Evolutionary conservation across 2,888 invertebrate genomes (phyloP).

Genomic region (Netelia inedita): DNA sequence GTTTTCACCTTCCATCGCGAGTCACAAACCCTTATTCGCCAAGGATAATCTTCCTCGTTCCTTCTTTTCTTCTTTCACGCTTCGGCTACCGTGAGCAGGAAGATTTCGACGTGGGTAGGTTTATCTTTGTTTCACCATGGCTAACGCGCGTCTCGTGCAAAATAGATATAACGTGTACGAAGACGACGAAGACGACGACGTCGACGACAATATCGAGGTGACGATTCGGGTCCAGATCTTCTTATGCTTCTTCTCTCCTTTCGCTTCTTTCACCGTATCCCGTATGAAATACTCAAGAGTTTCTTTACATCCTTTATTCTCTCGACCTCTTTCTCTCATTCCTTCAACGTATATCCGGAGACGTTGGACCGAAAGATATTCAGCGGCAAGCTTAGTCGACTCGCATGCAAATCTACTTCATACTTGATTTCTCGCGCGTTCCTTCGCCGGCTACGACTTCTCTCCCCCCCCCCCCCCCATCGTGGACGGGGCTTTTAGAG

Average conservation of each 20-base stretch:
- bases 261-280: slow-evolving; percentile 49
- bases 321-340: slow-evolving; percentile 67
- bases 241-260: slow-evolving; percentile 46
- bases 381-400: slow-evolving; percentile 81
- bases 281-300: slow-evolving; percentile 79
- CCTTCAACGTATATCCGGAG: slow-evolving; percentile 44
- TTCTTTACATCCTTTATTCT: slow-evolving; percentile 69
- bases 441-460: slow-evolving; percentile 12
- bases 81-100: background rate
- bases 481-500: slow-evolving; percentile 50
- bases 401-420: slow-evolving; percentile 83
- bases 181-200: background rate
- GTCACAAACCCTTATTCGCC: background rate
- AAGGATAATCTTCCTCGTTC: background rate
- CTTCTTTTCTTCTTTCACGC: background rate
- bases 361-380: slow-evolving; percentile 74
- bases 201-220: slow-evolving; percentile 51
- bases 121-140: background rate
- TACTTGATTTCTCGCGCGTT: slow-evolving; percentile 82
- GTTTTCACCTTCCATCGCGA: background rate
- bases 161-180: slow-evolving; percentile 42
- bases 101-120: background rate
- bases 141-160: slow-evolving; percentile 35
- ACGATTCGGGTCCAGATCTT: slow-evolving; percentile 54
- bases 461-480: background rate